Evolutionary conservation across 1,140 invertebrate genomes (phyloP), one percentile per base, ranked within the genome.

Genomic region (Araneus ventricosus): DNA sequence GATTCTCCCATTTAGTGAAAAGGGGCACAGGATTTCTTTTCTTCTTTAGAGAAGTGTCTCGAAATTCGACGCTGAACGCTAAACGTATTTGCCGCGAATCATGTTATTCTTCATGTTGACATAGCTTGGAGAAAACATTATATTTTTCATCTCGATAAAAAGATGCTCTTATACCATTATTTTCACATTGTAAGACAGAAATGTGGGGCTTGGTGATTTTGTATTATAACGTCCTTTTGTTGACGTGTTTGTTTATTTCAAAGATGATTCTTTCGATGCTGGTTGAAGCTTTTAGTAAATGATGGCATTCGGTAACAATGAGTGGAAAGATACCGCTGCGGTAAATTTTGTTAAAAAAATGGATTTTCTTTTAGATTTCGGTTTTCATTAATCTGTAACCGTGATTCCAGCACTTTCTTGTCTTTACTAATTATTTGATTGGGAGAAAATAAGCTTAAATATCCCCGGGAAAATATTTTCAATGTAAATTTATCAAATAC

Each of bases 21-120:
- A 70, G 91, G 91, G 91, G 85, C 34, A 59, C 6, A 37, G 63
- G 59, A 87, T 93, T 88, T 80, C 41, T 88, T 87, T 88, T 80
- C 67, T 67, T 79, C 45, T 91, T 84, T 80, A 39, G 34, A 88
- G 39, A 17, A 88, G 39, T 41, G 87, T 75, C 39, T 34, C 27
- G 61, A 75, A 75, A 75, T 75, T 75, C 70, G 70, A 75, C 27
- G 70, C 70, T 20, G 70, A 75, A 75, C 30, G 34, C 70, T 75
- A 75, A 75, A 75, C 34, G 70, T 37, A 75, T 75, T 75, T 75
- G 30, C 70, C 14, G 70, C 20, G 70, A 75, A 75, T 75, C 27
- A 30, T 75, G 70, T 75, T 75, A 75, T 75, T 75, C 30, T 75
- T 75, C 70, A 75, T 75, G 70, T 75, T 75, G 70, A 75, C 70